Evolutionary conservation across 2,888 invertebrate species (phyloP).

Genomic region (Drosophila borealis): DNA sequence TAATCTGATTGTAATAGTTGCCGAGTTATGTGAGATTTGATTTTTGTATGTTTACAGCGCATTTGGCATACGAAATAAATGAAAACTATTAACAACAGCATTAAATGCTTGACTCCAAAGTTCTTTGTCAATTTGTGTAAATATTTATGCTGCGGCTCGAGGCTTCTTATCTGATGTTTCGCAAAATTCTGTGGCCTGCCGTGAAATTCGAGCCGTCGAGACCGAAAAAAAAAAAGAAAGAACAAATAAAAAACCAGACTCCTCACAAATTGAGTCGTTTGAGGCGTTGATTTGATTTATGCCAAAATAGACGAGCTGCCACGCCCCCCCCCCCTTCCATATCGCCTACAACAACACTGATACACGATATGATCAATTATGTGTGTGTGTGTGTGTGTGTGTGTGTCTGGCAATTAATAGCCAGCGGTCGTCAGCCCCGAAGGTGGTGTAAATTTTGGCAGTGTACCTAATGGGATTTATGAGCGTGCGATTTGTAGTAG

Average conservation of each 20-base stretch:
- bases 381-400: not conserved
- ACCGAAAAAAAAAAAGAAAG: conserved; percentile 2
- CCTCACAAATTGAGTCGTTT: conserved; percentile 44
- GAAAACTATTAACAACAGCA: not conserved
- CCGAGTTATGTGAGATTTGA: not conserved
- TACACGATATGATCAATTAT: conserved; percentile 42
- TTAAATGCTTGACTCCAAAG: not conserved
- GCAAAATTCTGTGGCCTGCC: conserved; percentile 16
- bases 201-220: conserved; percentile 42
- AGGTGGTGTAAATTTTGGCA: conserved; percentile 14
- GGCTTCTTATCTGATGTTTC: conserved; percentile 18
- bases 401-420: conserved; percentile 18
- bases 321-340: not conserved
- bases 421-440: conserved; percentile 1
- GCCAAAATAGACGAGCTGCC: conserved; percentile 29
- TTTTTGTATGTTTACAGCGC: not conserved
- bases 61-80: not conserved
- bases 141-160: conserved; percentile 32
- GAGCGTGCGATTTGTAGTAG: conserved; percentile 24
- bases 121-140: conserved; percentile 28
- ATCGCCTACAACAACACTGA: not conserved
- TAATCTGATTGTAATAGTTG: not conserved
- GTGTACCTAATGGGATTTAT: conserved; percentile 46
- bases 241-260: conserved; percentile 8
- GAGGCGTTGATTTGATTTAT: conserved; percentile 54